Base-by-base conservation (phyloP, 2,888 invertebrate genomes). In the Pteria penguin region DNA sequence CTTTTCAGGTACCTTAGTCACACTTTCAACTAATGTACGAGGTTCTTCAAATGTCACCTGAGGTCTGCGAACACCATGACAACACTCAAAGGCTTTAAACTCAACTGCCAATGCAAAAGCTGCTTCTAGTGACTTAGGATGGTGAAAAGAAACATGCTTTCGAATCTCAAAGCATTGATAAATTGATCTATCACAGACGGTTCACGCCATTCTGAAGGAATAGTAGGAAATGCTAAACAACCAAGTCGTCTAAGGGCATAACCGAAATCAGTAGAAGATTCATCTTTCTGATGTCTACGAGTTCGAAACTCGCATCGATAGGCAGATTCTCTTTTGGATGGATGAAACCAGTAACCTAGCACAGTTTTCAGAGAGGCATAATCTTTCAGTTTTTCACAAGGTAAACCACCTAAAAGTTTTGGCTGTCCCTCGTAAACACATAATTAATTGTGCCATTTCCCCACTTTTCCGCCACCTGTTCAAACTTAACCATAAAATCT, bases 401-500 rank as follows among this genome's bases (percentile, higher is more conserved):
- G 45, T 45, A 45, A 45, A 45, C 18, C 45, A 18, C 45, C 45
- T 18, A 45, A 60, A 27, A n/a, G n/a, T n/a, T n/a, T n/a, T n/a
- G n/a, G n/a, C n/a, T n/a, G n/a, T n/a, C n/a, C n/a, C n/a, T n/a
- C n/a, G n/a, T n/a, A n/a, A n/a, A n/a, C n/a, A n/a, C n/a, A n/a
- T n/a, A n/a, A n/a, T n/a, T 29, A 75, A 32, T 57, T 75, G 75
- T 11, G 31, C 63, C 60, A 33, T 29, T 33, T 58, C 69, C 29
- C 55, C n/a, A 33, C 80, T 78, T 81, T 2, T 55, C 32, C 1
- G 82, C 72, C 32, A 79, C 79, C 57, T 67, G 71, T 60, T 82
- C 83, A 76, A 83, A n/a, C 72, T 80, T 76, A n/a, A 81, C 74
- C 2, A 80, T n/a, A n/a, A 79, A 83, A 62, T 82, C 82, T n/a